Percentiles rank a stretch among this genome's conserved stretches.
Conservation (phyloP, 2,797 vertebrate species). For the Danio albolineatus region DNA sequence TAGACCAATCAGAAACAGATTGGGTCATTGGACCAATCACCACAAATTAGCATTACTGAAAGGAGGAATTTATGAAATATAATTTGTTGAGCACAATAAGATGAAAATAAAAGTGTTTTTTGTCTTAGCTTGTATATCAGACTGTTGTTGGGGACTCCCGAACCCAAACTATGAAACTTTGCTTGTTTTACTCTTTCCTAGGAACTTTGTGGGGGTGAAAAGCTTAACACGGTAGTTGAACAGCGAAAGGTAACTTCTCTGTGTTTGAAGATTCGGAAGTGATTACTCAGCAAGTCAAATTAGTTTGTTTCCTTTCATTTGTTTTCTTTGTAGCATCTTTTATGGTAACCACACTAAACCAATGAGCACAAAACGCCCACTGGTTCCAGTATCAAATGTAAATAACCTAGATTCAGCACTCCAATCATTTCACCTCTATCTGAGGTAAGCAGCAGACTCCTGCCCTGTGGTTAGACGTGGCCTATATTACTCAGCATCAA, state of each 20-base stretch:
- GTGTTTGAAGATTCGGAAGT: conserved; percentile 7
- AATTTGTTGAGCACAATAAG: no score
- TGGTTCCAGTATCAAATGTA: conserved; percentile 15
- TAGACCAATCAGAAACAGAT: no score
- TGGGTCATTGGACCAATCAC: no score
- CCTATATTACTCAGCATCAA: conserved; percentile 4
- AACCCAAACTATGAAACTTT: no score
- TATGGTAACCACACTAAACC: neutral
- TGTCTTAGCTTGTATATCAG: no score
- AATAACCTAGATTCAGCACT: conserved; percentile 18
- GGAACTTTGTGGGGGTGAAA: neutral
- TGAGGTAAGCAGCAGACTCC: conserved; percentile 8
- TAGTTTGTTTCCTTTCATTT: neutral
- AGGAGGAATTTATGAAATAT: no score
- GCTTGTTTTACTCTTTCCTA: neutral
- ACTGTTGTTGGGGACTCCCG: no score
- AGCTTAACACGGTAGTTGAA: neutral
- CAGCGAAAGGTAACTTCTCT: neutral
- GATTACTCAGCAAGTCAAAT: conserved; percentile 27
- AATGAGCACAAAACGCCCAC: conserved; percentile 3
- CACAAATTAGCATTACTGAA: no score
- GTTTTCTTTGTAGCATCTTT: conserved; percentile 15
- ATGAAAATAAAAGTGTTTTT: no score
- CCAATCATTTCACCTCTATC: conserved; percentile 20
- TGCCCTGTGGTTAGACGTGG: conserved; percentile 33